Conservation (phyloP, 2,888 invertebrate genomes). For the Eristalinus sepulchralis region DNA sequence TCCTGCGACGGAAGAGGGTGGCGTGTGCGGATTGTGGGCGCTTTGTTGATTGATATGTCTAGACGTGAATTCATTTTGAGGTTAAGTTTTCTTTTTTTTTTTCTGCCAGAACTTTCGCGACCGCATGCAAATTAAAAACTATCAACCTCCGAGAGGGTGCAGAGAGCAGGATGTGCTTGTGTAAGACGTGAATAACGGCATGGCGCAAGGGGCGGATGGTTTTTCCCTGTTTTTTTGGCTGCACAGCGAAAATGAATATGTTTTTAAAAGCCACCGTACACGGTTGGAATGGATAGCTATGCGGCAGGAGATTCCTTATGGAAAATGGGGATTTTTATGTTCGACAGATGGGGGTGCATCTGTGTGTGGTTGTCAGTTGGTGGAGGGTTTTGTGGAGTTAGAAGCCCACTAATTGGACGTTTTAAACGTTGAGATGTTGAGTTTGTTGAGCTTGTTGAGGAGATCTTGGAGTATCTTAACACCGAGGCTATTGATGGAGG, state of each 20-base stretch:
- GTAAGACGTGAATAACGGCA: background rate
- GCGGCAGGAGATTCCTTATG: background rate
- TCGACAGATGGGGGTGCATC: background rate
- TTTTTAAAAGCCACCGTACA: background rate
- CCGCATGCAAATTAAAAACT: background rate
- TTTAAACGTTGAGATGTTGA: too few relatives aligned
- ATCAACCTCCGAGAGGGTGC: background rate
- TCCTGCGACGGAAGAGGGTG: background rate
- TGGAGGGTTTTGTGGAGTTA: too few relatives aligned
- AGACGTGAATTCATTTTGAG: slow-evolving; percentile 42
- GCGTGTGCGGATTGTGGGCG: background rate
- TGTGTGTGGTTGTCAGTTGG: too few relatives aligned
- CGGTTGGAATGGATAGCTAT: background rate
- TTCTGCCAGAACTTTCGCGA: background rate
- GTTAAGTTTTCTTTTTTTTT: background rate
- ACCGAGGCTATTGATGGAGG: too few relatives aligned
- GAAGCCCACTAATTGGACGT: too few relatives aligned
- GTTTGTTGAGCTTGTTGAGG: too few relatives aligned
- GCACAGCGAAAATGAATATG: background rate
- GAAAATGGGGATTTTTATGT: background rate
- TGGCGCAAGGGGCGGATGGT: background rate
- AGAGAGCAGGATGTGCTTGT: background rate
- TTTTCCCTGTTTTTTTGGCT: background rate
- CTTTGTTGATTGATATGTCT: slow-evolving; percentile 50
- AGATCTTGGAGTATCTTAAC: too few relatives aligned